Evolutionary conservation across 1,140 invertebrate species (phyloP), one percentile per base, ranked within the genome.

Genomic region (Probaryconus sp.): DNA sequence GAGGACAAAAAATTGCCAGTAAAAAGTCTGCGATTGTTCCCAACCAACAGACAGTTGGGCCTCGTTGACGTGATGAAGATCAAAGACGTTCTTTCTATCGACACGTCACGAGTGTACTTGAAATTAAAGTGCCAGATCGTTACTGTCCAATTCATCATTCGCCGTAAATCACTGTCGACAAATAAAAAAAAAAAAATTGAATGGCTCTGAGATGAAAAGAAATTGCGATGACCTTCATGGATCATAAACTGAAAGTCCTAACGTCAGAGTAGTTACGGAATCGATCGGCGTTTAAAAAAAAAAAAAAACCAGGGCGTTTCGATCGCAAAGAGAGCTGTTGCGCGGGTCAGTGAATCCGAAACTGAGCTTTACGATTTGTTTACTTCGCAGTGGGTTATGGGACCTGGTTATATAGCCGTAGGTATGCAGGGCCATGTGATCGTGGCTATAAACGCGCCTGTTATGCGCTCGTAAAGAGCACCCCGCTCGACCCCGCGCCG

Each of bases 361-460:
- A 78, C 77, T 56, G 80, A 86, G 81, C 80, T 88, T 88, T 88
- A 88, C 87, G 86, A 87, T 88, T 88, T 88, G 86, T 88, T 88
- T 88, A 86, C 83, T 80, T 80, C 76, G 68, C 78, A 84, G 77
- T 87, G 83, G 85, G 85, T 85, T 84, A 87, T 83, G 83, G 82
- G 80, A 79, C 78, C 77, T 79, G 80, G 79, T 85, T 85, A 84
- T 85, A 86, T 79, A 83, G 83, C 77, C 76, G 77, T 85, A 84
- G 84, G 82, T 85, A 85, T 86, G 84, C 84, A 77, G 79, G 79
- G 78, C 84, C 83, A 85, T 84, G 84, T 85, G 85, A 87, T 87
- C 84, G 81, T 80, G 79, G 81, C 85, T 84, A 87, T 88, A 88
- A 88, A 87, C 85, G 85, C 83, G 84, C 79, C 82, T 85, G 85